Evolutionary conservation across 2,113 vertebrate species (phyloP).

Genomic region (Lichenostomus cassidix): DNA sequence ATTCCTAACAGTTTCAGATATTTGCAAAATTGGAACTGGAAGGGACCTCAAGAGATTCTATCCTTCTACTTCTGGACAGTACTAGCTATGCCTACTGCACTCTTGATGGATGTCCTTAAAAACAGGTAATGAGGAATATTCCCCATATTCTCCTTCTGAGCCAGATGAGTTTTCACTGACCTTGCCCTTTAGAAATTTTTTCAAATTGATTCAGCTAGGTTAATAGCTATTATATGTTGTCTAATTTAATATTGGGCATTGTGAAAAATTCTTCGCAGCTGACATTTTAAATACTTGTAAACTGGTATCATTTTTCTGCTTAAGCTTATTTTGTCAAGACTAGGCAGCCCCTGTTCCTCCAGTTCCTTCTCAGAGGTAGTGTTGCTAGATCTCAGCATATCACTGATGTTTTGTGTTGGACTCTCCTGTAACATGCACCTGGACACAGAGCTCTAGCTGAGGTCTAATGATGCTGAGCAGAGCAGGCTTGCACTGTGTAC

Average conservation of each 20-base stretch:
- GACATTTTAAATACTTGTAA: background rate
- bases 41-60: background rate
- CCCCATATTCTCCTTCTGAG: background rate
- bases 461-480: background rate
- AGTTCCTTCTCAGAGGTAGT: background rate
- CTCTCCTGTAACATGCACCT: background rate
- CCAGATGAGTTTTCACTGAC: background rate
- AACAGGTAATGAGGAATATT: background rate
- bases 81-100: background rate
- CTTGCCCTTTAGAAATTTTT: background rate
- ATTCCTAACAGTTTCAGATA: background rate
- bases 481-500: background rate
- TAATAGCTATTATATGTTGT: background rate
- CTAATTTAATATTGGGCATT: accelerated
- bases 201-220: background rate
- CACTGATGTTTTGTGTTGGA: background rate
- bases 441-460: background rate
- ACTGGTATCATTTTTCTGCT: background rate
- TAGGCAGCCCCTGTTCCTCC: background rate
- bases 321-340: background rate
- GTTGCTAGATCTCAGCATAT: background rate
- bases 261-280: background rate
- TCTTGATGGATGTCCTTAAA: background rate
- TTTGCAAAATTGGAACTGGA: background rate
- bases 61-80: background rate